phyloP scores from a whole-genome alignment of 2,888 invertebrate species.

The Papilio gigon region DNA sequence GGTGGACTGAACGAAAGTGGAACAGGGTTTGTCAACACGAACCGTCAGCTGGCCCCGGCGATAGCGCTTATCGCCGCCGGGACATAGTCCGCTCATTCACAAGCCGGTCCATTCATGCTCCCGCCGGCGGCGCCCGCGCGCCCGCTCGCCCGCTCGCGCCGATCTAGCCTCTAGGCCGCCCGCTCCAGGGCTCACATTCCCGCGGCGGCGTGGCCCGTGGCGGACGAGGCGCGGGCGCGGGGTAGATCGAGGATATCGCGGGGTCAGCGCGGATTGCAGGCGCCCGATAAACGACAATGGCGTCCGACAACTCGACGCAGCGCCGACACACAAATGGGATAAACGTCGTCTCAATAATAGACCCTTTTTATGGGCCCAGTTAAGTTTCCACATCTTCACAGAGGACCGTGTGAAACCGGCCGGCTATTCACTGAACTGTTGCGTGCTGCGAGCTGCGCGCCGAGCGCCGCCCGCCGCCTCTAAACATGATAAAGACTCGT shows the following conservation, averaged over 20 bases:
- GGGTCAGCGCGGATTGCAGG: slow-evolving; percentile 82
- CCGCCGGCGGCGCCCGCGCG: slow-evolving; percentile 57
- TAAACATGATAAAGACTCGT: slow-evolving; percentile 67
- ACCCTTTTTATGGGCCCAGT: slow-evolving; percentile 38
- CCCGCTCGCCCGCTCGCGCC: slow-evolving; percentile 43
- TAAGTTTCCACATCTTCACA: slow-evolving; percentile 37
- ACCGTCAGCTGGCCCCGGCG: slow-evolving; percentile 79
- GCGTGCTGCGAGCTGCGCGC: slow-evolving; percentile 60
- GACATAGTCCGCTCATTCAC: slow-evolving; percentile 82
- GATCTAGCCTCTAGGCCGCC: slow-evolving; percentile 62
- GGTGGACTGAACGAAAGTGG: slow-evolving; percentile 72
- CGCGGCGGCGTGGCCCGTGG: slow-evolving; percentile 44
- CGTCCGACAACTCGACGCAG: slow-evolving; percentile 61
- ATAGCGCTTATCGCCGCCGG: slow-evolving; percentile 79
- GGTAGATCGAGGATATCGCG: slow-evolving; percentile 80
- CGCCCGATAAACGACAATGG: slow-evolving; percentile 75
- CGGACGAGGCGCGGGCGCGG: slow-evolving; percentile 64
- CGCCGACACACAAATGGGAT: slow-evolving; percentile 52
- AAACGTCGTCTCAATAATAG: slow-evolving; percentile 40
- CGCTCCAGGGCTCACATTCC: slow-evolving; percentile 59
- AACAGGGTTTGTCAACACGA: slow-evolving; percentile 81
- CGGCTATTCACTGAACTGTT: slow-evolving; percentile 58
- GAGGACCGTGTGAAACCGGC: slow-evolving; percentile 44
- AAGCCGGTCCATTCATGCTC: slow-evolving; percentile 79
- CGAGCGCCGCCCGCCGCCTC: too few species aligned